phyloP scores from a whole-genome alignment of 2,113 vertebrate species.

The Bagarius yarrelli region DNA sequence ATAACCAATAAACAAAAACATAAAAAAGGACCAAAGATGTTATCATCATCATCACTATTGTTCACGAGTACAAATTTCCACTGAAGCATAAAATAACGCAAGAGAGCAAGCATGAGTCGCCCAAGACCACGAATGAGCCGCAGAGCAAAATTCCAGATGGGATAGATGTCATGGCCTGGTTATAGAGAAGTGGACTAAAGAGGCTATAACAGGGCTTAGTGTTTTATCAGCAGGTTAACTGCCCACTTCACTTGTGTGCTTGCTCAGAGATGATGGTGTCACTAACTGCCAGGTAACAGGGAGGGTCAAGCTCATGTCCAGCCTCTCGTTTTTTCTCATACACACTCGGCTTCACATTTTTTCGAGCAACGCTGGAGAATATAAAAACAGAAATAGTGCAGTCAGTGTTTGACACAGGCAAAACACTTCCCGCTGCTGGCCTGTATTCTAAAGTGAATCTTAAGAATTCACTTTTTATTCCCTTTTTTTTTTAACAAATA shows the following conservation, averaged over 20 bases:
- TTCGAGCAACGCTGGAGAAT: background rate
- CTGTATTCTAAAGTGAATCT: background rate
- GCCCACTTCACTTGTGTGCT: conserved; percentile 33
- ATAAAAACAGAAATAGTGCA: conserved; percentile 10
- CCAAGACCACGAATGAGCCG: background rate
- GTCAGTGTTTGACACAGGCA: conserved; percentile 25
- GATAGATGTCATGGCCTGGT: conserved; percentile 13
- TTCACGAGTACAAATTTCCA: background rate
- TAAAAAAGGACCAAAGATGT: no score
- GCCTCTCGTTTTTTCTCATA: conserved; percentile 15
- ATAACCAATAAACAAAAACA: no score
- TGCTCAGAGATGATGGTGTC: conserved; percentile 2
- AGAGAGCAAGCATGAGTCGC: background rate
- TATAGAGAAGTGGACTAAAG: conserved; percentile 12
- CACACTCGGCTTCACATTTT: conserved; percentile 6
- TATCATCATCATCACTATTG: background rate
- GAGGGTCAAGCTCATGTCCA: conserved; percentile 36
- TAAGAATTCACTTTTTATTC: background rate
- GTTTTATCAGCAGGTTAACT: conserved; percentile 15
- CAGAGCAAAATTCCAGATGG: background rate
- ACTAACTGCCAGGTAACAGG: conserved; percentile 25
- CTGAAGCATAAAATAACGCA: background rate
- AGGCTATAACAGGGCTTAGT: background rate
- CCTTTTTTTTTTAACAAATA: background rate
- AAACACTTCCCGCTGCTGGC: background rate